These are phyloP conservation scores for Archegozetes longisetosus DNA, from an alignment of 1,140 invertebrate species.

Conservation along the genomic window DNA sequence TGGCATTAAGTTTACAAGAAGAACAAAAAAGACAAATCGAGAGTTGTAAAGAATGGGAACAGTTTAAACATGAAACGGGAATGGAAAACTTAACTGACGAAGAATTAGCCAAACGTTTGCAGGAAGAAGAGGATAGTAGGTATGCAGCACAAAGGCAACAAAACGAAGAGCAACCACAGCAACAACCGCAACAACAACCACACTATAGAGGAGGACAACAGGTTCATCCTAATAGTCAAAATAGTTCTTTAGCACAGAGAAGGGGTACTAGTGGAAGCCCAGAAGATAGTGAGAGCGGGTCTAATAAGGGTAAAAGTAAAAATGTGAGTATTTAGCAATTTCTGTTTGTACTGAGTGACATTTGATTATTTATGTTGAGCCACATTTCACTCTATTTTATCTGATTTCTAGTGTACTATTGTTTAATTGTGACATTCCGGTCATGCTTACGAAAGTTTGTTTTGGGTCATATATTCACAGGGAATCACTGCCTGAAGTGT, in stretches of 20 bases:
- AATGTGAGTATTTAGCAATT: not conserved
- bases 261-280: not conserved
- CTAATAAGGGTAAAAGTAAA: not conserved
- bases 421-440: not conserved
- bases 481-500: not conserved
- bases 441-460: not conserved
- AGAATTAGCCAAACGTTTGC: constrained; percentile 31
- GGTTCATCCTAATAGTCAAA: not conserved
- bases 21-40: constrained; percentile 29
- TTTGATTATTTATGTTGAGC: not conserved
- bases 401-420: not conserved
- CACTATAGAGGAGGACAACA: not conserved
- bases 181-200: constrained; percentile 17
- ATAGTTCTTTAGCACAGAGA: not conserved
- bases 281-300: not conserved
- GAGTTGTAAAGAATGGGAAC: constrained; percentile 25
- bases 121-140: constrained; percentile 30
- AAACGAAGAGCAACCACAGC: not conserved
- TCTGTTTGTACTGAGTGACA: too few species aligned
- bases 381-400: not conserved
- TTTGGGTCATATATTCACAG: not conserved
- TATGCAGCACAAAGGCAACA: constrained; percentile 3
- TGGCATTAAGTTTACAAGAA: constrained; percentile 34
- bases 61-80: constrained; percentile 23
- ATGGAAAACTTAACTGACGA: constrained; percentile 26